A percentile compares a stretch with the other conserved stretches of the same genome.
phyloP scores from a whole-genome alignment of 2,888 invertebrate genomes.

The Phaedon cochleariae region DNA sequence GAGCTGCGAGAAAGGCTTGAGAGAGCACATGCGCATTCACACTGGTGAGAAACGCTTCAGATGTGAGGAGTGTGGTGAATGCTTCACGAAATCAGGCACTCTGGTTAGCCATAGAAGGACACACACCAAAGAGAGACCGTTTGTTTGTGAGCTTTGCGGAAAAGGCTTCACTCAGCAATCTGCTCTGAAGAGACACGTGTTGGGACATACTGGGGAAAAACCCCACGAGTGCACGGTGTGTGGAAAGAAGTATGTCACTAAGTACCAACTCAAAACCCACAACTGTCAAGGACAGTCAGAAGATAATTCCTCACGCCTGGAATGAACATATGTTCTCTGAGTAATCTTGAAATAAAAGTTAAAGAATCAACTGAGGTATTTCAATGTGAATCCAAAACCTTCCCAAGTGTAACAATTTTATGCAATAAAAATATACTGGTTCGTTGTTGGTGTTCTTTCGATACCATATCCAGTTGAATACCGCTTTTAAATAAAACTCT shows the following conservation, averaged over 20 bases:
- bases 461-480: not conserved
- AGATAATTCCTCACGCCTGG: too few relatives aligned
- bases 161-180: slow-evolving; percentile 66
- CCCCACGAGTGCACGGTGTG: slow-evolving; percentile 64
- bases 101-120: slow-evolving; percentile 43
- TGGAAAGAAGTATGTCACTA: slow-evolving; percentile 50
- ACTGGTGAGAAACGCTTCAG: slow-evolving; percentile 53
- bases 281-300: slow-evolving; percentile 36
- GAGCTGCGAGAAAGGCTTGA: slow-evolving; percentile 40
- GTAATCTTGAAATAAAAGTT: too few relatives aligned
- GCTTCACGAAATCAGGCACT: slow-evolving; percentile 48
- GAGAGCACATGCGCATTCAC: slow-evolving; percentile 45
- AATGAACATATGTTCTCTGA: not conserved
- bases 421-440: not conserved
- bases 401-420: not conserved
- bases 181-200: slow-evolving; percentile 63
- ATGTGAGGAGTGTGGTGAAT: slow-evolving; percentile 33
- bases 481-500: slow-evolving; percentile 4
- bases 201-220: slow-evolving; percentile 61
- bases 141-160: slow-evolving; percentile 59
- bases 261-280: slow-evolving; percentile 49
- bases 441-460: not conserved
- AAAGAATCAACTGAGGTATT: too few relatives aligned
- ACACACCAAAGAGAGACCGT: slow-evolving; percentile 50
- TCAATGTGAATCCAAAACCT: not conserved